Evolutionary conservation across 2,113 vertebrate species (phyloP), one percentile per base, ranked within the genome.

Genomic region (Gobius niger): DNA sequence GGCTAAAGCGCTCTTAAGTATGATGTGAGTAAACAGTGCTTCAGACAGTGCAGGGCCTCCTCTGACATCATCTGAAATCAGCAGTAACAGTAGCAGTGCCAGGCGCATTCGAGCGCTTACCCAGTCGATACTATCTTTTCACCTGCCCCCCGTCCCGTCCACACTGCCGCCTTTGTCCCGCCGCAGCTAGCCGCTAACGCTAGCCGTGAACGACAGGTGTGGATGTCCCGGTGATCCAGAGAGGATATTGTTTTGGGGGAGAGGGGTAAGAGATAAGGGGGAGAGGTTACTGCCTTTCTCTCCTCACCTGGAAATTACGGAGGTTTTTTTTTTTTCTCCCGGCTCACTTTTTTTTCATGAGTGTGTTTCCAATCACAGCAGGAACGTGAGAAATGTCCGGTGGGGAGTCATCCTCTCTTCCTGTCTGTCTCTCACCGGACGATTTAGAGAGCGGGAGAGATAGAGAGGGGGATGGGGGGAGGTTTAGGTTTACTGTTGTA

Each of bases 221-320:
- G 13, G 19, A 70, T 67, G 62, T 19, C 4, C 3, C 12, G 82
- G 75, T 85, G 82, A 84, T 87, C 87, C 80, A 86, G 85, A 82
- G 81, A 87, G 87, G 89, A 90, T 90, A 87, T 89, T 90, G 87
- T 90, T 85, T 88, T 46, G 44, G 47, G 47, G 47, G 47, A 50
- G 74, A 50, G 73, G 51, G 78, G 65, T 71, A 47, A 68, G 83
- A 67, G 87, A 34, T 34, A 34, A 34, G 73, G 81, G 73, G 82
- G 85, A 87, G 82, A 85, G 88, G 90, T 92, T 93, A 94, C 93
- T 87, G 87, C 92, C 91, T 94, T 92, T 98, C 96, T 97, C 93
- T 98, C 96, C 93, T 96, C 96, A 96, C 96, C 94, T 96, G 74
- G 87, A 96, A 97, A 99, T 98, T 97, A 98, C 91, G 91, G 87